Percentiles rank a stretch among this genome's conserved stretches.
Evolutionary conservation across 2,888 invertebrate species (phyloP).

Genomic region (Barypeithes pellucidus): DNA sequence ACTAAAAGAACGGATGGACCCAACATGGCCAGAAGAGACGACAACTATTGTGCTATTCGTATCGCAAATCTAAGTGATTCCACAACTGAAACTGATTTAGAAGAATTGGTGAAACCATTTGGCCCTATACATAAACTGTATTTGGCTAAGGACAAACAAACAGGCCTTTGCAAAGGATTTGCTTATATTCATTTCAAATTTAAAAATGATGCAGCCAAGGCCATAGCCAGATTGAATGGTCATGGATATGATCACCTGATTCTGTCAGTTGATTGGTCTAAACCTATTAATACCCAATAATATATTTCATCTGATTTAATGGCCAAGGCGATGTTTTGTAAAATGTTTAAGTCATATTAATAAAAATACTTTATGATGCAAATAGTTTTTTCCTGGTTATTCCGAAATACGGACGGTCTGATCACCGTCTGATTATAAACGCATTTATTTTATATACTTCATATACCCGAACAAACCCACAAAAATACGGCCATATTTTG

Average conservation of each 20-base stretch:
- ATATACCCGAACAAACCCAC: no score
- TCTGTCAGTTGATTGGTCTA: conserved; percentile 99
- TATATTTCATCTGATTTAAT: not conserved
- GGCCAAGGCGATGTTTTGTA: no score
- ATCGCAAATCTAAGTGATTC: conserved; percentile 98
- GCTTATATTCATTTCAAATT: conserved; percentile 98
- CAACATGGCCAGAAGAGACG: conserved; percentile 80
- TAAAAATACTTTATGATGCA: no score
- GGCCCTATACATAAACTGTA: conserved; percentile 95
- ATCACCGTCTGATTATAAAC: no score
- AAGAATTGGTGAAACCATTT: conserved; percentile 95
- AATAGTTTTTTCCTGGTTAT: no score
- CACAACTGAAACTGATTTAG: conserved; percentile 94
- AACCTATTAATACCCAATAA: conserved; percentile 72
- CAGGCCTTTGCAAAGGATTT: conserved; percentile 95
- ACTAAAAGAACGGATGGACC: conserved; percentile 81
- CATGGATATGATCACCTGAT: conserved; percentile 99
- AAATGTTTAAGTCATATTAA: no score
- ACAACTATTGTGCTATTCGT: conserved; percentile 89
- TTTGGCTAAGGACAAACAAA: conserved; percentile 93
- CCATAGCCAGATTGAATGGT: conserved; percentile 91
- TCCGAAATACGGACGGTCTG: no score
- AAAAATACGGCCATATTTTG: no score
- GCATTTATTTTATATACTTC: no score
- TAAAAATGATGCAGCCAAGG: conserved; percentile 91